Conservation (phyloP, 1,140 invertebrate species). For the Branchinecta lindahli region DNA sequence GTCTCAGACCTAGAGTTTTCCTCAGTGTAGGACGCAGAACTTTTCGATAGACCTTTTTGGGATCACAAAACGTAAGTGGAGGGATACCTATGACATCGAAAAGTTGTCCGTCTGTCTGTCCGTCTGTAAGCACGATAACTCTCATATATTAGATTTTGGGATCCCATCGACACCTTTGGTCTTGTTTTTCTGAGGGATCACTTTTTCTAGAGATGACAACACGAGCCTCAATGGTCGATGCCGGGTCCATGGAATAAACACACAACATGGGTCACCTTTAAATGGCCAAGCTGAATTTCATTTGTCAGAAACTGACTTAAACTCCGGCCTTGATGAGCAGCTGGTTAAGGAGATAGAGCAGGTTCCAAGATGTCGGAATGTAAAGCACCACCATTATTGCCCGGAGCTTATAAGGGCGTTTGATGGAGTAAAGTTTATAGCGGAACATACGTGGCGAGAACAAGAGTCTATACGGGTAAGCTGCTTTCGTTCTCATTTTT, state of each 20-base stretch:
- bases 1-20: too few species aligned
- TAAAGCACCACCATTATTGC: slow-evolving; percentile 58
- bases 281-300: not conserved
- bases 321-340: slow-evolving; percentile 14
- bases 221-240: slow-evolving; percentile 24
- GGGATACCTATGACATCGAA: too few species aligned
- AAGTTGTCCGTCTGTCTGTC: too few species aligned
- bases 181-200: too few species aligned
- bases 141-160: too few species aligned
- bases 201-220: too few species aligned
- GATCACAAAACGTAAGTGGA: too few species aligned
- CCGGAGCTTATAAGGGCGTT: slow-evolving; percentile 84
- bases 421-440: slow-evolving; percentile 77
- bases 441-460: slow-evolving; percentile 77
- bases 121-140: too few species aligned
- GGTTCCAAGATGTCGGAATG: slow-evolving; percentile 19
- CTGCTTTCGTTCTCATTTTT: too few species aligned
- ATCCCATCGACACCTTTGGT: too few species aligned
- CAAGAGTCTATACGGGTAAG: slow-evolving; percentile 76
- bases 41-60: too few species aligned
- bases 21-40: too few species aligned
- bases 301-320: not conserved
- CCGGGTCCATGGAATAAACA: slow-evolving; percentile 14
- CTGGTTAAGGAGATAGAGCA: slow-evolving; percentile 18
- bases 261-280: slow-evolving; percentile 10